Conservation (phyloP, 2,113 vertebrate species). For the Bufo bufo region DNA sequence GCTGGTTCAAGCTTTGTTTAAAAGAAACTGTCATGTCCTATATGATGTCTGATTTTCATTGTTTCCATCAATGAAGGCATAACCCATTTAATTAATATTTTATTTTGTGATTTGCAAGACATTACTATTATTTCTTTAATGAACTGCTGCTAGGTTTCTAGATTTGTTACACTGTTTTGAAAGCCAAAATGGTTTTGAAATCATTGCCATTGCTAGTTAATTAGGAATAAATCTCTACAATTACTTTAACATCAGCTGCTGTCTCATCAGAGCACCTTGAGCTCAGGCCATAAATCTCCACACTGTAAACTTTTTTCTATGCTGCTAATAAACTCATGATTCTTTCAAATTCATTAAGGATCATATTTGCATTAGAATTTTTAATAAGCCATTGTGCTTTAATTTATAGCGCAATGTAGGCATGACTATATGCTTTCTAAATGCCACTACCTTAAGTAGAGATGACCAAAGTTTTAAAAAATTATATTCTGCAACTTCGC, state of each 20-base stretch:
- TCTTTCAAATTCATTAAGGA: not conserved
- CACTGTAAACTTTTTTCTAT: not conserved
- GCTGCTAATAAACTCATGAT: not conserved
- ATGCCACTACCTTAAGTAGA: not conserved
- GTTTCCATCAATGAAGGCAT: too few species aligned
- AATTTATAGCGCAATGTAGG: not conserved
- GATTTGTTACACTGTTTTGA: constrained; percentile 8
- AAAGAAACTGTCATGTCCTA: too few species aligned
- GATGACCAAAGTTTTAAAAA: too few species aligned
- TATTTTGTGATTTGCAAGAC: not conserved
- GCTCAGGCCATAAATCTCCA: not conserved
- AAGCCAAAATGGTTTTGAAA: not conserved
- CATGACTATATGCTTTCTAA: not conserved
- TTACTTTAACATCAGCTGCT: constrained; percentile 9
- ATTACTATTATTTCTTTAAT: constrained; percentile 24
- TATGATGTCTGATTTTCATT: too few species aligned
- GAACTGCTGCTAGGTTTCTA: not conserved
- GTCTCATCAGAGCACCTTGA: constrained; percentile 13
- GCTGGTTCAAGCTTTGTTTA: too few species aligned
- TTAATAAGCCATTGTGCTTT: not conserved
- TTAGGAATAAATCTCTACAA: constrained; percentile 23
- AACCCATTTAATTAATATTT: not conserved
- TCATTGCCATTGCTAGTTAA: not conserved
- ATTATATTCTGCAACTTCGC: too few species aligned
- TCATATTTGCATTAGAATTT: not conserved